phyloP scores from a whole-genome alignment of 2,113 vertebrate genomes.

The Crocuta crocuta region DNA sequence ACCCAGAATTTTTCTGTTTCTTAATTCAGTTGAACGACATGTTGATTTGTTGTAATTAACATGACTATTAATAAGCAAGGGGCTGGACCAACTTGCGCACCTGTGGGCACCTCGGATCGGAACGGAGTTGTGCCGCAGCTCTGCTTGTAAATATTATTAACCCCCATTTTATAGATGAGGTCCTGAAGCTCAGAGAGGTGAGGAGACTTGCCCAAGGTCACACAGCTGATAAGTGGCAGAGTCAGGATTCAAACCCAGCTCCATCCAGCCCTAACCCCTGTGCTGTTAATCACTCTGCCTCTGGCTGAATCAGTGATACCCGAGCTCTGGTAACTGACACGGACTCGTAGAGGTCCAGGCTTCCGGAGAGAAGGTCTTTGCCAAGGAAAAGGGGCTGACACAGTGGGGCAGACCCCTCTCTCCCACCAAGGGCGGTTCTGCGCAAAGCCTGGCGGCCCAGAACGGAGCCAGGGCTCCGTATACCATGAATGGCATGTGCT shows the following conservation, averaged over 20 bases:
- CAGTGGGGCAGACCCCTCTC: neutral
- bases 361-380: neutral
- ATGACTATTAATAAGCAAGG: neutral
- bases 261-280: neutral
- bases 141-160: neutral
- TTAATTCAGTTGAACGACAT: neutral
- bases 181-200: neutral
- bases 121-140: neutral
- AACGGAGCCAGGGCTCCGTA: neutral
- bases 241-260: neutral
- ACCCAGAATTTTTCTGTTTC: neutral
- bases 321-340: neutral
- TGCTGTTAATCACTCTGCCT: neutral
- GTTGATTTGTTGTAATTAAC: neutral
- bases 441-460: neutral
- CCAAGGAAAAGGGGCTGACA: neutral
- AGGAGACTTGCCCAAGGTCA: neutral
- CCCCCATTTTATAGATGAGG: neutral
- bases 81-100: neutral
- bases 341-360: neutral
- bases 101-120: neutral
- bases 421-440: too few species aligned
- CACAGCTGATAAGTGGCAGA: neutral
- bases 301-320: neutral
- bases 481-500: accelerated